These are phyloP conservation scores for Apotomis betuletana DNA, from an alignment of 2,888 invertebrate species.

Conservation along the genomic window DNA sequence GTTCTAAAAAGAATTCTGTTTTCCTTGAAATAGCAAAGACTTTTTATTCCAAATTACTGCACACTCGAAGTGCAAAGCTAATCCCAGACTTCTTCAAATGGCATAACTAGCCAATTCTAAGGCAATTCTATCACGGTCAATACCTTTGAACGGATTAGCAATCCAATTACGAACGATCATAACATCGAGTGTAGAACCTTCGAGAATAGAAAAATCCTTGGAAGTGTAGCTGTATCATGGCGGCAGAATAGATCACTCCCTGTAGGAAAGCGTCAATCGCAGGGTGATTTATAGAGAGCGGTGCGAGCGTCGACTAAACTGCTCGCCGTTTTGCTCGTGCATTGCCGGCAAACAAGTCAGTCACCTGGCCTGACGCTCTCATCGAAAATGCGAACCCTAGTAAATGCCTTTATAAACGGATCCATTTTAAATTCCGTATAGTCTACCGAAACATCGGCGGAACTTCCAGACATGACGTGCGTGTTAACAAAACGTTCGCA, in stretches of 20 bases:
- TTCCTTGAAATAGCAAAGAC: neutral
- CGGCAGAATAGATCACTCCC: constrained; percentile 82
- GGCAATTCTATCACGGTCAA: constrained; percentile 21
- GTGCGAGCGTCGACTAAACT: constrained; percentile 74
- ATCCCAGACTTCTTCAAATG: constrained; percentile 19
- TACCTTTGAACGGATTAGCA: constrained; percentile 21
- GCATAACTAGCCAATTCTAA: constrained; percentile 13
- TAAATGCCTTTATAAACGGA: constrained; percentile 81
- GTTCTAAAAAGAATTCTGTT: constrained; percentile 6
- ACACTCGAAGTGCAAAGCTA: constrained; percentile 23
- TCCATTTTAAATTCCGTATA: constrained; percentile 79
- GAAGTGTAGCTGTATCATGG: constrained; percentile 77
- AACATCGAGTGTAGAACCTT: constrained; percentile 20
- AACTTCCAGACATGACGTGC: constrained; percentile 79
- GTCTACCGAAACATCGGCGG: constrained; percentile 75
- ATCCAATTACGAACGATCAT: constrained; percentile 21
- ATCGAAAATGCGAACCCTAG: constrained; percentile 78
- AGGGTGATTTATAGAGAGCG: constrained; percentile 79
- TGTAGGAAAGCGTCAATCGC: constrained; percentile 82
- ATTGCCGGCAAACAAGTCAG: constrained; percentile 81
- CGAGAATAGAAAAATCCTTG: constrained; percentile 68
- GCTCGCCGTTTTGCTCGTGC: constrained; percentile 77
- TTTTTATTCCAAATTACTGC: constrained; percentile 29
- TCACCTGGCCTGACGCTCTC: constrained; percentile 76
- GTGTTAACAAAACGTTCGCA: constrained; percentile 77